Evolutionary conservation across 2,888 invertebrate genomes (phyloP), one percentile per base, ranked within the genome.

Genomic region (Herminia tarsipennalis): DNA sequence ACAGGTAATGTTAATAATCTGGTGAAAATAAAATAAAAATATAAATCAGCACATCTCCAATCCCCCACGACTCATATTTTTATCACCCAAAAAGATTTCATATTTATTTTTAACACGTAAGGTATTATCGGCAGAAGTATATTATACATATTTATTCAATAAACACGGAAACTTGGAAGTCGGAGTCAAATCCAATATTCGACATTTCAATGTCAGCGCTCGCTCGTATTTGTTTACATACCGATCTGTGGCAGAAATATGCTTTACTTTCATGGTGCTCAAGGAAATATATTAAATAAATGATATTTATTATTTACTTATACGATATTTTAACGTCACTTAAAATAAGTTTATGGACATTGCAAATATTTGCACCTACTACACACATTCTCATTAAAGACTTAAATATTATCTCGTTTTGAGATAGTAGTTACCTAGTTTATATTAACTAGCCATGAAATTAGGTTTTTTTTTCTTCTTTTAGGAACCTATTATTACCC

Each of bases 101-200:
- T 34, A 13, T 39, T 24, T 34, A 22, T 45, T 18, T 52, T 51
- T 41, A 35, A 18, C 40, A 47, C 40, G 47, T 43, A 44, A 37
- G 40, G 21, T 45, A 50, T 55, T 49, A 39, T 50, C 20, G 13
- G 10, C 29, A 34, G 30, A 44, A 58, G 47, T 41, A 42, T 56
- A 43, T 45, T 28, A 18, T 20, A 41, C 17, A 45, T 57, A 54
- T 63, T 63, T 63, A 59, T 56, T 63, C 46, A 63, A 66, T 63
- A 66, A 63, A 66, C 56, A 54, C 30, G 47, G 41, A 25, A 62
- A 46, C 42, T 47, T 57, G 56, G 46, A n/a, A 25, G 18, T 27
- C 13, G 10, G 17, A 51, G 48, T 56, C 39, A 59, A 67, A 67
- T 65, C 50, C 56, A 67, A 67, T 70, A 60, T 57, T 60, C 60